These are phyloP conservation scores for Anthonomus grandis DNA, from an alignment of 1,140 invertebrate genomes.

Conservation along the genomic window DNA sequence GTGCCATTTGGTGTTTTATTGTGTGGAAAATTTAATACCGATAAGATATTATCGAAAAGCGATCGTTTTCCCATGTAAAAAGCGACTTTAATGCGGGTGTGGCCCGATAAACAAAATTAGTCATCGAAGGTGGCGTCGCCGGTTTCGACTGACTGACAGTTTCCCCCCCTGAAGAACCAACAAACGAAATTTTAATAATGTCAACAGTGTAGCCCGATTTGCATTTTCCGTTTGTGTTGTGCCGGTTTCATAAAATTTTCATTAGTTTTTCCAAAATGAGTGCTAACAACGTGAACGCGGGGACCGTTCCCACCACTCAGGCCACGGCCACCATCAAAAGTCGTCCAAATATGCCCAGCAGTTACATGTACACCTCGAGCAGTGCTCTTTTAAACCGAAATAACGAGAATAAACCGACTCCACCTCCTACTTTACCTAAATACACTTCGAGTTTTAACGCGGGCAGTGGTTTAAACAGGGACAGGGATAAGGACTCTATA, in stretches of 20 bases:
- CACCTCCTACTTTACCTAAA: constrained; percentile 60
- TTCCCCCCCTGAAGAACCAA: neutral
- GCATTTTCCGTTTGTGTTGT: constrained; percentile 9
- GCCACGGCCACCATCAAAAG: constrained; percentile 47
- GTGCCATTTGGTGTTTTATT: constrained; percentile 1
- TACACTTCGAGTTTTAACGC: constrained; percentile 59
- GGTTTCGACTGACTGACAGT: constrained; percentile 12
- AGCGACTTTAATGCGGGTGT: constrained; percentile 19
- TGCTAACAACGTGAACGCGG: constrained; percentile 48
- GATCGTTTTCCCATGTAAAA: constrained; percentile 1
- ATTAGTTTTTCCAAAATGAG: constrained; percentile 43
- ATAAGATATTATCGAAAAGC: neutral
- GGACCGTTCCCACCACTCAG: constrained; percentile 43
- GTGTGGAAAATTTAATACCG: too few relatives aligned
- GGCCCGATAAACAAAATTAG: constrained; percentile 28
- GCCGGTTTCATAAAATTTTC: neutral
- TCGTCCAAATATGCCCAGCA: constrained; percentile 49
- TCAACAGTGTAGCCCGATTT: constrained; percentile 15
- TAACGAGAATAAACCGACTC: constrained; percentile 51
- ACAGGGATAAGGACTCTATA: constrained; percentile 53
- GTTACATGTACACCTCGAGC: constrained; percentile 49
- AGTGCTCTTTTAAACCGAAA: constrained; percentile 46
- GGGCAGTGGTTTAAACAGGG: constrained; percentile 50
- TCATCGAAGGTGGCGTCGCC: constrained; percentile 21
- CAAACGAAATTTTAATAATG: too few relatives aligned